Conservation (phyloP, 2,113 vertebrate genomes). For the Zootoca vivipara region DNA sequence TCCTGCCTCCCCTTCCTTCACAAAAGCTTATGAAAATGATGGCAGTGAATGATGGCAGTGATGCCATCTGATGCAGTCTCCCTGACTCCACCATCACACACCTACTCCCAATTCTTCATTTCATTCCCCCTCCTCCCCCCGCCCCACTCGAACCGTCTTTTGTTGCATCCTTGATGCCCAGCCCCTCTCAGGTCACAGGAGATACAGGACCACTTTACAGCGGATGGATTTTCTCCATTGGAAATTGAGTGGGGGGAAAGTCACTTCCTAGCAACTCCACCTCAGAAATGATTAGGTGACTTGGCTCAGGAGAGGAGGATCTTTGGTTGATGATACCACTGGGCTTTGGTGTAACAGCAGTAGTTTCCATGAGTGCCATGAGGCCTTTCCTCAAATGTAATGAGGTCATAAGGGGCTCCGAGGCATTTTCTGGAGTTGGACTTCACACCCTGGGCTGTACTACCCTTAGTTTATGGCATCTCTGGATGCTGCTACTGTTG, state of each 20-base stretch:
- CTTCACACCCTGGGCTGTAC: not conserved
- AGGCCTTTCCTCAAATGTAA: not conserved
- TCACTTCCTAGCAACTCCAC: not conserved
- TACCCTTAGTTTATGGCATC: not conserved
- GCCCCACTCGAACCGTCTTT: too few species aligned
- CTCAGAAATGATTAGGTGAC: not conserved
- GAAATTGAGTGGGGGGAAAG: not conserved
- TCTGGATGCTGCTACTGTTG: not conserved
- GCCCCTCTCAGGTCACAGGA: too few species aligned
- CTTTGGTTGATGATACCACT: not conserved
- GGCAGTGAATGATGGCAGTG: too few species aligned
- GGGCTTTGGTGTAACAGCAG: not conserved
- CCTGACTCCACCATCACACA: too few species aligned
- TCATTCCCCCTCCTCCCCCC: too few species aligned
- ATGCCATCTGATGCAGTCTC: too few species aligned
- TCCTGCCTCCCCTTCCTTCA: too few species aligned
- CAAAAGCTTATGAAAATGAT: too few species aligned
- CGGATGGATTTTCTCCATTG: too few species aligned
- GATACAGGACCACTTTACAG: too few species aligned
- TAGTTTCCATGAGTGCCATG: not conserved
- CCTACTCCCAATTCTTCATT: too few species aligned
- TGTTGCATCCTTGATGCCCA: too few species aligned
- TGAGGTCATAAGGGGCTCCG: not conserved
- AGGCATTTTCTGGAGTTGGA: not conserved
- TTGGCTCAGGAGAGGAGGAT: not conserved